phyloP scores from a whole-genome alignment of 35 echinoderm and acorn worm genomes.

The Anneissia japonica region DNA sequence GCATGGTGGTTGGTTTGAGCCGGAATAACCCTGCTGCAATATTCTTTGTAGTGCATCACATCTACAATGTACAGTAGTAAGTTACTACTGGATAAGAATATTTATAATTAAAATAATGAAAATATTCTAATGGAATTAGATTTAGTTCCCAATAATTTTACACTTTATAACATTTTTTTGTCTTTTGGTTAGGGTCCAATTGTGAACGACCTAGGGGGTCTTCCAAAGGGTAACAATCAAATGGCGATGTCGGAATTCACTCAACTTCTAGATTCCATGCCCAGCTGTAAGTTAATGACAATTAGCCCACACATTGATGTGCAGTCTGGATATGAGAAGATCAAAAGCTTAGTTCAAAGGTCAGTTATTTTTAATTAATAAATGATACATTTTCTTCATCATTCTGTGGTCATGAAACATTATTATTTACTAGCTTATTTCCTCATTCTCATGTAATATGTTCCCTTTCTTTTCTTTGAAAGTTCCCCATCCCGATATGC shows the following conservation, averaged over 20 bases:
- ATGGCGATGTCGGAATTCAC: slow-evolving; percentile 53
- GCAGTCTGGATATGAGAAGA: slow-evolving; percentile 38
- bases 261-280: slow-evolving; percentile 61
- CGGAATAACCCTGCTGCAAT: no score
- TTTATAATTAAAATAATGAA: no score
- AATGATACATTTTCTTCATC: neutral
- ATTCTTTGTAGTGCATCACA: no score
- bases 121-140: no score
- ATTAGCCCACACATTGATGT: slow-evolving; percentile 72
- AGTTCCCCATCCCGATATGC: no score
- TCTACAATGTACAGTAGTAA: neutral
- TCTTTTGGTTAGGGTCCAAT: slow-evolving; percentile 73
- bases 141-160: no score
- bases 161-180: no score
- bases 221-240: slow-evolving; percentile 43
- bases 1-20: no score
- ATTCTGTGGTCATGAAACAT: no score
- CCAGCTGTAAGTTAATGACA: slow-evolving; percentile 79
- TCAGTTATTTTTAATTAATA: neutral
- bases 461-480: neutral
- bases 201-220: slow-evolving; percentile 70
- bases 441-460: neutral
- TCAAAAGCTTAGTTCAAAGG: slow-evolving; percentile 55
- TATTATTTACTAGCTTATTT: neutral
- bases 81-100: no score